Base-by-base conservation (phyloP, 2,888 invertebrate genomes). In the Junonia oenone region DNA sequence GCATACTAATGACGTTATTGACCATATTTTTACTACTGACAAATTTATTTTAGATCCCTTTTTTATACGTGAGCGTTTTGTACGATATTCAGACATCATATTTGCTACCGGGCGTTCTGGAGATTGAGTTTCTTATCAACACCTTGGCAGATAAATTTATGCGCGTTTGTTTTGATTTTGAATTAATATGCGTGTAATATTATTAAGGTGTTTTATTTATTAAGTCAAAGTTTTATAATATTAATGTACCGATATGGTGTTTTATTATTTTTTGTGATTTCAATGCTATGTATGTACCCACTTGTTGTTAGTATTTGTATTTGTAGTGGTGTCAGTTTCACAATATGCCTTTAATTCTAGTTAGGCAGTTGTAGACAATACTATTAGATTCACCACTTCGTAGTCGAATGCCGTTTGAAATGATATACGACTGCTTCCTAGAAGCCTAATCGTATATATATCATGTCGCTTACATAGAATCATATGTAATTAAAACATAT, bases 1-100 rank as follows among this genome's bases (percentile, higher is more conserved):
- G 68, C 62, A 68, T 69, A 67, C 67, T 68, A 68, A 68, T 68
- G 63, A 66, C 64, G 64, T 67, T 67, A 72, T 69, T 70, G 71
- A 58, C 60, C 58, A 63, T 65, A 64, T 63, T 62, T 62, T 62
- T 62, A 63, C 57, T 60, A 54, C 45, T 38, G 35, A 51, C 57
- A 62, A 65, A 57, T 57, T 54, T 45, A 35, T 11, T 49, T 43
- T 37, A 29, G 37, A 35, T n/a, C 29, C 2, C n/a, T 19, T 38
- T 47, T 17, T 47, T 11, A 46, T 56, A 51, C 51, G 40, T 33
- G n/a, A 51, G 31, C 27, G 35, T 35, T 56, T 48, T 9, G 40
- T 9, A 46, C 6, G 40, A 43, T 27, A 27, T 22, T 22, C 6
- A 37, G 19, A 29, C 19, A 33, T 51, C 31, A 49, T 61, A 51